Conservation (phyloP, 2,797 vertebrate genomes). For the Ataeniobius toweri region DNA sequence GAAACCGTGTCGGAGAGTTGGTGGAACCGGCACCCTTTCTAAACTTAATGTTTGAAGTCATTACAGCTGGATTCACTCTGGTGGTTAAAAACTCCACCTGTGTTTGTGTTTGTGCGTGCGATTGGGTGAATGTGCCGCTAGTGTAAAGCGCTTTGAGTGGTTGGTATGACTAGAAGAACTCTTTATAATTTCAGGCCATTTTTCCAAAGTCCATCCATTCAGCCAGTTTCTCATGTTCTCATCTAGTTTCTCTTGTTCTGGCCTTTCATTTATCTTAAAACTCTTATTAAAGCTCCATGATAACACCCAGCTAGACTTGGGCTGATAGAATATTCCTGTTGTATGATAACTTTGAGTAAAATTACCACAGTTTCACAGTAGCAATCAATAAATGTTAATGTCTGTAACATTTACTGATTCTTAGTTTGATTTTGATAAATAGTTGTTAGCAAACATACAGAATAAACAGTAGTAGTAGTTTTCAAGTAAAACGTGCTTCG, state of each 20-base stretch:
- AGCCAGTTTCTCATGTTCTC: background rate
- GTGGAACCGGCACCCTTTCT: conserved; percentile 8
- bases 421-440: no score
- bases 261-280: no score
- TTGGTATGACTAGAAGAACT: background rate
- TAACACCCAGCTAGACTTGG: background rate
- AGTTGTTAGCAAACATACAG: no score
- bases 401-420: no score
- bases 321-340: background rate
- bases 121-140: background rate
- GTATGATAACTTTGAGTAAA: background rate
- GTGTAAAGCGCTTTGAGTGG: background rate
- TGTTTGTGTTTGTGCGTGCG: background rate
- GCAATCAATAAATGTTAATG: background rate
- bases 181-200: background rate
- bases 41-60: conserved; percentile 6
- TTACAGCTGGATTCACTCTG: background rate
- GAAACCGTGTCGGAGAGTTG: conserved; percentile 27
- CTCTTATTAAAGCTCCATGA: background rate
- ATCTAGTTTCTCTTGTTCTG: background rate
- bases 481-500: no score
- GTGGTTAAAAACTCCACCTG: conserved; percentile 8
- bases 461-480: no score
- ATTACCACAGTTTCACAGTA: background rate
- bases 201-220: background rate